Conservation (phyloP, 2,113 vertebrate genomes). For the Rhea pennata region DNA sequence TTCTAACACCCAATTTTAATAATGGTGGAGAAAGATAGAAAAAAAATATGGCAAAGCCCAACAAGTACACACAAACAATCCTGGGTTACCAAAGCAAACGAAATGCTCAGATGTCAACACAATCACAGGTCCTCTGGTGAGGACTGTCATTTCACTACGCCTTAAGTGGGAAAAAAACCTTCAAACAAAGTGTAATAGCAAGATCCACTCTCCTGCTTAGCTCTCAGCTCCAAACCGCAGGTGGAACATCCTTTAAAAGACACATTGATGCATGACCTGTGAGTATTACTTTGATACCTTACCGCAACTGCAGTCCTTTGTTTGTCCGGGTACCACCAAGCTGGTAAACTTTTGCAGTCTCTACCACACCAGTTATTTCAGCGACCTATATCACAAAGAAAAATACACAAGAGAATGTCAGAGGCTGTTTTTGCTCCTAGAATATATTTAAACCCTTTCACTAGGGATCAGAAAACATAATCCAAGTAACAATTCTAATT, state of each 20-base stretch:
- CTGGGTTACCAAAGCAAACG: background rate
- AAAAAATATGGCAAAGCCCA: background rate
- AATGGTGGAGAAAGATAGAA: background rate
- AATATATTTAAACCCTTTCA: background rate
- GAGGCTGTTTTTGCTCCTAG: fast-evolving
- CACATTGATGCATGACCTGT: background rate
- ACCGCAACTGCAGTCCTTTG: slow-evolving; percentile 96
- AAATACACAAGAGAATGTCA: background rate
- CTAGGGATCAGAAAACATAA: background rate
- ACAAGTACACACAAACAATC: background rate
- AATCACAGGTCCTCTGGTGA: background rate
- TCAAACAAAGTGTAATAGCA: background rate
- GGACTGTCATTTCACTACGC: background rate
- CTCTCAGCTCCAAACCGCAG: background rate
- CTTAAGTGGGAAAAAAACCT: background rate
- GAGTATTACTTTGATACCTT: background rate
- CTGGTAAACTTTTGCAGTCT: slow-evolving; percentile 97
- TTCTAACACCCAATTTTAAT: background rate
- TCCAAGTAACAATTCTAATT: background rate
- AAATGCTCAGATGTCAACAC: background rate
- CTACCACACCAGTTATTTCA: slow-evolving; percentile 96
- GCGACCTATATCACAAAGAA: slow-evolving; percentile 84
- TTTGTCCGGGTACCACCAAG: slow-evolving; percentile 96
- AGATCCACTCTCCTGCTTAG: background rate
- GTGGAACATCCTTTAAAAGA: background rate